Evolutionary conservation across 2,888 invertebrate species (phyloP), one percentile per base, ranked within the genome.

Genomic region (Caenorhabditis afra): DNA sequence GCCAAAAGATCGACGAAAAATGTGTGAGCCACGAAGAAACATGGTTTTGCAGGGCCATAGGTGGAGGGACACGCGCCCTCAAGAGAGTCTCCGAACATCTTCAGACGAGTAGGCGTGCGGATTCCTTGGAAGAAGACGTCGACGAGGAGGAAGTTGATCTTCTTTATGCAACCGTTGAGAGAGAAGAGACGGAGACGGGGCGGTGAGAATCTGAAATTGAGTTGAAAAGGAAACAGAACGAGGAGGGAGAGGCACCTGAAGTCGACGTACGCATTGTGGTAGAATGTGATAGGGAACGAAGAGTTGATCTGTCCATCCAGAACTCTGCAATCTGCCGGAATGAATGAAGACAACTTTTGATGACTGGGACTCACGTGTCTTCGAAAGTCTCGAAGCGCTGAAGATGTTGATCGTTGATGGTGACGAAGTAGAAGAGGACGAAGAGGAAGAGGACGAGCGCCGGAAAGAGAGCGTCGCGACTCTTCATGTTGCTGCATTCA

Each of bases 261-360:
- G 29, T 74, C 74, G 4, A 74, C 29, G 29, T 74, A 66, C 14
- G 59, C 65, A n/a, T 66, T 74, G 49, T 66, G 59, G 41, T 74
- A 74, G 45, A 74, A 74, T 12, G 45, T 74, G 20, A 74, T 74
- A 1, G 74, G 74, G 11, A 74, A 74, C 14, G 53, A 18, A 0
- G 45, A 45, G 12, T 71, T 62, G 11, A 71, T 3, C 23, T 62
- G 70, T 12, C 22, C 18, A 20, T 45, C 29, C 12, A 67, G 23
- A 0, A 58, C 18, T 7, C 67, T 68, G 29, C n/a, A n/a, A n/a
- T n/a, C n/a, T n/a, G n/a, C n/a, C n/a, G n/a, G n/a, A n/a, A n/a
- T n/a, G n/a, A n/a, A n/a, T n/a, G 29, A 29, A 29, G 7, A 29
- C 29, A 29, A 29, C 29, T 29, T 29, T 5, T 29, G 7, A 29